Evolutionary conservation across 2,888 invertebrate genomes (phyloP).

Genomic region (Drosophila kuntzei): DNA sequence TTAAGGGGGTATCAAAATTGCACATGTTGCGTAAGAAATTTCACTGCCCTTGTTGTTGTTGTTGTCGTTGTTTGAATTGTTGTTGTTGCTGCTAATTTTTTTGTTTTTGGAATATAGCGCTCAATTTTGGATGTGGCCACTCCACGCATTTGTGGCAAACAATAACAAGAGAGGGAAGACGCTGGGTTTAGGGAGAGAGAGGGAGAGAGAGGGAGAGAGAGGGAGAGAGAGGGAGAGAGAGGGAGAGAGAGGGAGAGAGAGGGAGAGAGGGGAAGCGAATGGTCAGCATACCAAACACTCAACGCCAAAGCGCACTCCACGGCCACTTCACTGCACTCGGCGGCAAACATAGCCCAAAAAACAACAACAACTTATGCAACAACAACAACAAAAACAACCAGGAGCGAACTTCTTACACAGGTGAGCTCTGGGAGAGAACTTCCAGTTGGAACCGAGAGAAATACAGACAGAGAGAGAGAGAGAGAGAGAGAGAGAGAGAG

Average conservation of each 20-base stretch:
- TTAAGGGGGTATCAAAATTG: constrained; percentile 52
- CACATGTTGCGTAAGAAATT: constrained; percentile 59
- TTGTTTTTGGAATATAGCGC: constrained; percentile 15
- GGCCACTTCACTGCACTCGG: constrained; percentile 68
- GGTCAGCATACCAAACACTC: constrained; percentile 77
- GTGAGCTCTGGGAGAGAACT: constrained; percentile 56
- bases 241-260: not conserved
- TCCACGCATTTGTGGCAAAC: constrained; percentile 51
- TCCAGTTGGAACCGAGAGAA: constrained; percentile 16
- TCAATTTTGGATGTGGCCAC: constrained; percentile 44
- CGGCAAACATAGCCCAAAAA: constrained; percentile 59
- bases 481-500: constrained; percentile 6
- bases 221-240: not conserved
- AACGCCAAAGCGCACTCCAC: constrained; percentile 78
- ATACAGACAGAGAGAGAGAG: not conserved
- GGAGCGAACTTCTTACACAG: constrained; percentile 64
- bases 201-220: not conserved
- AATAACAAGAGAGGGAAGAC: constrained; percentile 42
- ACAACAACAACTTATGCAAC: constrained; percentile 47
- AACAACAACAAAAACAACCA: constrained; percentile 46
- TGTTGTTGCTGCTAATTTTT: constrained; percentile 13
- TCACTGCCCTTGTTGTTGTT: constrained; percentile 26
- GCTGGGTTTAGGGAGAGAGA: not conserved
- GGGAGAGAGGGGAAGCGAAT: constrained; percentile 1
- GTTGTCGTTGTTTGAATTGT: constrained; percentile 14